These are phyloP conservation scores for Strigamia maritima DNA, from an alignment of 2,888 invertebrate species.

Conservation along the genomic window DNA sequence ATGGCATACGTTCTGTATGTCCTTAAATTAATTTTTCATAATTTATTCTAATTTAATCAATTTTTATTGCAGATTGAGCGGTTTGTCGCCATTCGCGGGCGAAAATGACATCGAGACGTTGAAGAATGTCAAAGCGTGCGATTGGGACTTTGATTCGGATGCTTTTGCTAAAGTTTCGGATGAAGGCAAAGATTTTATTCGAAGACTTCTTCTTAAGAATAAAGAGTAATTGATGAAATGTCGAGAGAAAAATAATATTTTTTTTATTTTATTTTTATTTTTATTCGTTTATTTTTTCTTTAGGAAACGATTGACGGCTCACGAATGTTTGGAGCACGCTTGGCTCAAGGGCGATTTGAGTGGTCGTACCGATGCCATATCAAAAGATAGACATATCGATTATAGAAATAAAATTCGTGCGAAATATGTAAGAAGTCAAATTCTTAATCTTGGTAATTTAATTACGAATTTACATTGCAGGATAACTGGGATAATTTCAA, in stretches of 20 bases:
- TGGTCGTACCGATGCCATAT: constrained; percentile 70
- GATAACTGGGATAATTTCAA: constrained; percentile 72
- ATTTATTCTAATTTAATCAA: no score
- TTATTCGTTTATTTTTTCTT: constrained; percentile 19
- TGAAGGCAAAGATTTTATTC: constrained; percentile 97
- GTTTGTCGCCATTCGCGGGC: constrained; percentile 97
- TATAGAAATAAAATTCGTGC: constrained; percentile 83
- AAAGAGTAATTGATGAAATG: constrained; percentile 73
- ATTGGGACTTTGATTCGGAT: constrained; percentile 98
- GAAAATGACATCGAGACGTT: constrained; percentile 97
- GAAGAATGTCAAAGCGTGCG: constrained; percentile 96
- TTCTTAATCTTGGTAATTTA: no score
- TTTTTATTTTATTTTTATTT: constrained; percentile 7
- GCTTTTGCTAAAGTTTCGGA: constrained; percentile 91
- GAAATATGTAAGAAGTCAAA: constrained; percentile 56
- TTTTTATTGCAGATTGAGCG: constrained; percentile 70
- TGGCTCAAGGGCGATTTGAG: constrained; percentile 91
- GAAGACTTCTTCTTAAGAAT: constrained; percentile 81
- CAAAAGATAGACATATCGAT: constrained; percentile 76
- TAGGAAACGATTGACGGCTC: constrained; percentile 95
- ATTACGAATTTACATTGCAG: no score
- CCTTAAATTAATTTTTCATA: neutral
- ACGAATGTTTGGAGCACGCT: constrained; percentile 90
- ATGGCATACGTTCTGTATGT: constrained; percentile 96
- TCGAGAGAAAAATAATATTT: neutral